Evolutionary conservation across 2,797 vertebrate species (phyloP), one percentile per base, ranked within the genome.

Genomic region (Sorex maritimensis): DNA sequence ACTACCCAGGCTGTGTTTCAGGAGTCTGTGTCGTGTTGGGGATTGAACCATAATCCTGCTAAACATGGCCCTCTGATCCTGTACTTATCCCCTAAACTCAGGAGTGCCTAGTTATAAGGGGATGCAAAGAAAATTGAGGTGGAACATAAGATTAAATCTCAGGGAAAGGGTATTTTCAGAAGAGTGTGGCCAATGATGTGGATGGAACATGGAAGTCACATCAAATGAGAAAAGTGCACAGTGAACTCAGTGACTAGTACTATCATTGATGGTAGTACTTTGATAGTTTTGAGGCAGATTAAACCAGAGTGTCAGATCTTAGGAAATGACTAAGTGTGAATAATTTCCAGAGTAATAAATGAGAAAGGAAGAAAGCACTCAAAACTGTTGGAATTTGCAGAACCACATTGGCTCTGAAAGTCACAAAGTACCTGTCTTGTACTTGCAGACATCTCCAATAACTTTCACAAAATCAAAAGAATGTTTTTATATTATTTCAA

Each of bases 311-410:
- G 6, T 30, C 38, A 13, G 1, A 44, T 73, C 77, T 73, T 30
- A 67, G 65, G 12, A 24, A 81, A 73, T n/a, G 6, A 49, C 8
- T 77, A 24, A 92, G 7, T 65, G 21, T 46, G 44, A 92, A 17
- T 24, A 52, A 2, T 83, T 85, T 75, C 52, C 34, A 74, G 23
- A 44, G 73, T n/a, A 28, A 21, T 24, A 77, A 26, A 28, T 58
- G 19, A 93, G 19, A 75, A 92, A 19, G 30, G 44, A 85, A 85
- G 14, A 87, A 81, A 75, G 5, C 55, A 44, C 28, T 68, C 11
- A 24, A 85, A 30, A 28, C 13, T 10, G 55, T 38, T 85, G 8
- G 44, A 72, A 63, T 84, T 49, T 79, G n/a, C 52, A 30, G 77
- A 30, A 41, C 12, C 1, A 9, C n/a, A 7, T 8, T 84, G 8